phyloP scores from a whole-genome alignment of 1,140 invertebrate genomes.

The Aradophagus sp. region DNA sequence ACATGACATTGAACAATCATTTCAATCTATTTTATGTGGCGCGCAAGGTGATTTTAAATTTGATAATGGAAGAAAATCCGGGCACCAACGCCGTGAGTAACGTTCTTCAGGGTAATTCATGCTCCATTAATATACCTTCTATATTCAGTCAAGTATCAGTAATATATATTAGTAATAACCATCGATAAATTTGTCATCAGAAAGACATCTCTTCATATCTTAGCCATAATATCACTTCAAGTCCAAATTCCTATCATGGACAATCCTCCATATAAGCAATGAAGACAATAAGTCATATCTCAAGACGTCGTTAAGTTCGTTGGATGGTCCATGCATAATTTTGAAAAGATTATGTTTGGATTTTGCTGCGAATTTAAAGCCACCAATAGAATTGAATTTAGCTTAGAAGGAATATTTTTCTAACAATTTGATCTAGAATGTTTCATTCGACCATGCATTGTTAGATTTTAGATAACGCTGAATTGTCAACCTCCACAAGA shows the following conservation, averaged over 20 bases:
- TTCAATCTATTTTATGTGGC: too few relatives aligned
- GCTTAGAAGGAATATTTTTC: conserved; percentile 72
- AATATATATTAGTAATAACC: not conserved
- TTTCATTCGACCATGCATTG: conserved; percentile 51
- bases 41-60: not conserved
- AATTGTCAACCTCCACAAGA: conserved; percentile 13
- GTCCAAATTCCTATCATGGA: conserved; percentile 59
- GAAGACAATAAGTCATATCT: conserved; percentile 71
- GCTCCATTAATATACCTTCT: conserved; percentile 36
- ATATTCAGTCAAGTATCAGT: conserved; percentile 10
- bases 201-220: conserved; percentile 33
- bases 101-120: conserved; percentile 47
- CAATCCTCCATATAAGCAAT: conserved; percentile 70
- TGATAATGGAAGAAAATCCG: too few relatives aligned
- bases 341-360: not conserved
- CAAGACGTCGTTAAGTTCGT: conserved; percentile 19
- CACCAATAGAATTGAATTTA: conserved; percentile 58
- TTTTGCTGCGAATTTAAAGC: conserved; percentile 11
- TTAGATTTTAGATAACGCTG: conserved; percentile 20
- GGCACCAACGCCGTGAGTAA: conserved; percentile 14
- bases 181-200: not conserved
- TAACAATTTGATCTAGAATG: conserved; percentile 62
- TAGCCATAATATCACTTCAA: conserved; percentile 40
- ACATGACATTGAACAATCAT: too few relatives aligned
- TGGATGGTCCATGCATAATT: conserved; percentile 16